Evolutionary conservation across 1,140 invertebrate genomes (phyloP).

Genomic region (Zelostemma sp.): DNA sequence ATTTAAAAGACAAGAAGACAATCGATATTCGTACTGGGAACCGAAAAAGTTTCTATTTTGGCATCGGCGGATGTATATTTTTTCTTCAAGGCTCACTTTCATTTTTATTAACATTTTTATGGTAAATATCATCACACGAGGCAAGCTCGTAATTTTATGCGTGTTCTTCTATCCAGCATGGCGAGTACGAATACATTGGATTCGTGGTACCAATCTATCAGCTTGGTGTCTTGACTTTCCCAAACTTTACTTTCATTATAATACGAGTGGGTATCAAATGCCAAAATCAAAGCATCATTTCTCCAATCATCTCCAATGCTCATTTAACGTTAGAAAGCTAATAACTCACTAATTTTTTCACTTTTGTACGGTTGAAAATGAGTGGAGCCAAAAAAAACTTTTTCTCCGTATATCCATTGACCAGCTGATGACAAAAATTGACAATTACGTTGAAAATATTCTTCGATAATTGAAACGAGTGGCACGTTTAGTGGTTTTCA

Average conservation of each 20-base stretch:
- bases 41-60: no score
- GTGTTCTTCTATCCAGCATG: not conserved
- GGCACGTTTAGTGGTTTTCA: conserved; percentile 38
- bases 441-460: conserved; percentile 20
- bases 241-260: conserved; percentile 24
- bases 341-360: no score
- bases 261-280: conserved; percentile 14
- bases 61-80: no score
- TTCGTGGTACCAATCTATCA: conserved; percentile 11
- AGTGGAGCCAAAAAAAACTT: no score
- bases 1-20: no score
- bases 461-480: conserved; percentile 26
- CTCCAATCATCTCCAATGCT: no score
- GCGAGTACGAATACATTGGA: not conserved
- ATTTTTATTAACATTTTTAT: conserved; percentile 35
- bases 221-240: conserved; percentile 27
- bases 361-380: no score
- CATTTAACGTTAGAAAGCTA: no score
- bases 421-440: no score
- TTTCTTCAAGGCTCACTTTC: conserved; percentile 12
- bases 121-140: conserved; percentile 18
- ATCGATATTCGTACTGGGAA: no score
- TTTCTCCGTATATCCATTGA: no score
- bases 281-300: no score
- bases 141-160: conserved; percentile 6